A percentile compares a stretch with the other conserved stretches of the same genome.
Evolutionary conservation across 2,888 invertebrate species (phyloP).

Genomic region (Lasioglossum zephyrum): DNA sequence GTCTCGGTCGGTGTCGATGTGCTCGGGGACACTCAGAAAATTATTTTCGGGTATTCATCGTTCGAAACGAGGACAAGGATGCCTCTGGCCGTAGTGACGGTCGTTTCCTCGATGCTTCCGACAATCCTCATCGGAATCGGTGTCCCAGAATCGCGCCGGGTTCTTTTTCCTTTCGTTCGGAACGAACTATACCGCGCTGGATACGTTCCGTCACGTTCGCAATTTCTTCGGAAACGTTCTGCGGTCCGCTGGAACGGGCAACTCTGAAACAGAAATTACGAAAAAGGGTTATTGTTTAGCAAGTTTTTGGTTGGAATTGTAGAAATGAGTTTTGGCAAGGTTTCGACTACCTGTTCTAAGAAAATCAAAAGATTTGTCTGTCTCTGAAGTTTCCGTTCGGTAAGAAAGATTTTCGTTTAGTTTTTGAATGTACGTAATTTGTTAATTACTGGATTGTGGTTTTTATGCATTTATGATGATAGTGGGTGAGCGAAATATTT

Average conservation of each 20-base stretch:
- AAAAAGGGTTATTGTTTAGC: constrained; percentile 29
- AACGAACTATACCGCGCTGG: background rate
- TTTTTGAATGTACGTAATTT: too few relatives aligned
- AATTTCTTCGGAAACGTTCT: constrained; percentile 37
- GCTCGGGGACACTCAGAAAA: constrained; percentile 15
- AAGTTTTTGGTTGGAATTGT: background rate
- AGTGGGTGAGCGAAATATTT: too few relatives aligned
- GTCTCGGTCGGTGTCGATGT: background rate
- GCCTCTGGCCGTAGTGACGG: constrained; percentile 10
- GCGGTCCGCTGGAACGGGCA: background rate
- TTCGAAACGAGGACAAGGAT: constrained; percentile 36
- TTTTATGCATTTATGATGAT: too few relatives aligned
- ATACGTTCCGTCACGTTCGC: constrained; percentile 48
- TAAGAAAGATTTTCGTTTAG: too few relatives aligned
- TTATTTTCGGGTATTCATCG: constrained; percentile 46
- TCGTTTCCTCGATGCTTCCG: constrained; percentile 17
- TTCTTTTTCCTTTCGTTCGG: constrained; percentile 22
- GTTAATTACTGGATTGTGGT: too few relatives aligned
- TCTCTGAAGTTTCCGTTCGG: background rate
- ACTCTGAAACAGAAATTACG: constrained; percentile 62
- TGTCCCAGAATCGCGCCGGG: constrained; percentile 17
- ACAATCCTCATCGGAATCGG: constrained; percentile 31
- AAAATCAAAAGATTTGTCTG: background rate
- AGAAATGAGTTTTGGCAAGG: background rate
- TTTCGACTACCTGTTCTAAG: background rate